phyloP scores from a whole-genome alignment of 1,140 invertebrate genomes.

The Dendrolimus punctatus region DNA sequence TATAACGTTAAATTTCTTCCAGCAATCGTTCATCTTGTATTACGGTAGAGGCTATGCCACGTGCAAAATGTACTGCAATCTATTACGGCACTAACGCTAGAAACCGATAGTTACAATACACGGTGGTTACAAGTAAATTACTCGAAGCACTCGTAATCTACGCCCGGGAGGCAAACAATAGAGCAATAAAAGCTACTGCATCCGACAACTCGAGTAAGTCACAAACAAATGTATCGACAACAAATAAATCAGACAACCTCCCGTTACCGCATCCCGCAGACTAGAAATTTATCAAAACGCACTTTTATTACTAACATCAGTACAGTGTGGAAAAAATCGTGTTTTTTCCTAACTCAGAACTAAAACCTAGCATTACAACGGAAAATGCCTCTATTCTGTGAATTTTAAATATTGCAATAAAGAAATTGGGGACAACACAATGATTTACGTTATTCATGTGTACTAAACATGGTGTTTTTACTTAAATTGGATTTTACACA shows the following conservation, averaged over 20 bases:
- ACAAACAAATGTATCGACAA: no score
- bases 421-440: no score
- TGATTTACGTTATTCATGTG: no score
- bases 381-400: no score
- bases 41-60: constrained; percentile 21
- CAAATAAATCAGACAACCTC: constrained; percentile 55
- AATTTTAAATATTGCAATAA: no score
- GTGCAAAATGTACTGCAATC: constrained; percentile 33
- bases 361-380: no score
- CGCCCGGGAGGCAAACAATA: constrained; percentile 50
- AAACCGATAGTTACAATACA: constrained; percentile 31
- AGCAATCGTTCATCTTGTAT: constrained; percentile 32
- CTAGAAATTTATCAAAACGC: constrained; percentile 32
- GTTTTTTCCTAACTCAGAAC: no score
- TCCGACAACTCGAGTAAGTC: constrained; percentile 44
- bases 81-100: constrained; percentile 33
- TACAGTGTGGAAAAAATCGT: no score
- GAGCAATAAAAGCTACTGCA: constrained; percentile 54
- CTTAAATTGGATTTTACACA: no score
- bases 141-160: constrained; percentile 39
- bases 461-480: no score
- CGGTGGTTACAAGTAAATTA: constrained; percentile 49
- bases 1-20: constrained; percentile 17
- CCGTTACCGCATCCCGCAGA: constrained; percentile 25
- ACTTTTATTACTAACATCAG: neutral